Evolutionary conservation across 1,140 invertebrate genomes (phyloP), one percentile per base, ranked within the genome.

Genomic region (Drosophila arizonae): DNA sequence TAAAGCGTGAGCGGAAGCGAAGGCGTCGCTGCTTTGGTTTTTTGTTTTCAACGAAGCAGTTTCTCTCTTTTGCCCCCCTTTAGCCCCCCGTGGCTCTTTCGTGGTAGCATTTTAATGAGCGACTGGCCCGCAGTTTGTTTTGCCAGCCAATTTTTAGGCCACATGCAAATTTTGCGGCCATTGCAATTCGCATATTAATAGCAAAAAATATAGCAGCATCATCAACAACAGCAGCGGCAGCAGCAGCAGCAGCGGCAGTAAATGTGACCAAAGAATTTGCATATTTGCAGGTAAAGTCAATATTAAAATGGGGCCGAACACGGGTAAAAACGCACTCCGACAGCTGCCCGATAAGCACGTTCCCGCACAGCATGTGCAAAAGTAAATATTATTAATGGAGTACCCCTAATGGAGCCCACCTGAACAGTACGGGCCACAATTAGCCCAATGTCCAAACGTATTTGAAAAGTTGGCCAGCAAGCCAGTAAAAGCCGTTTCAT

Each of bases 51-150:
- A 63, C 58, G 13, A 11, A 39, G 36, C 2, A 13, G 11, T 57
- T 60, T 60, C 28, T 30, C 28, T 48, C 28, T 17, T 5, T 43
- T 24, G 13, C 55, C 43, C n/a, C 17, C n/a, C 36, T 43, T 4
- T 43, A 15, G 41, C 28, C 43, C 13, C 17, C 15, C 43, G 6
- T 17, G n/a, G n/a, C 43, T 15, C 43, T 75, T 69, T 63, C 39
- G 48, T 64, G 69, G 62, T 54, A 45, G 75, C 79, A 78, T 86
- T 86, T 87, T 81, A 86, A 86, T 87, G 81, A 87, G 81, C 78
- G 63, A 57, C 66, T 45, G 46, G 60, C 70, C 66, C 56, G 17
- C n/a, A 36, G 60, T 61, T 64, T 58, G 55, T 51, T 64, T 57
- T 71, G 52, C 13, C 4, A 51, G 64, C 82, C 78, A 72, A 76